Base-by-base conservation (phyloP, 2,797 vertebrate genomes). In the Cynopterus sphinx region DNA sequence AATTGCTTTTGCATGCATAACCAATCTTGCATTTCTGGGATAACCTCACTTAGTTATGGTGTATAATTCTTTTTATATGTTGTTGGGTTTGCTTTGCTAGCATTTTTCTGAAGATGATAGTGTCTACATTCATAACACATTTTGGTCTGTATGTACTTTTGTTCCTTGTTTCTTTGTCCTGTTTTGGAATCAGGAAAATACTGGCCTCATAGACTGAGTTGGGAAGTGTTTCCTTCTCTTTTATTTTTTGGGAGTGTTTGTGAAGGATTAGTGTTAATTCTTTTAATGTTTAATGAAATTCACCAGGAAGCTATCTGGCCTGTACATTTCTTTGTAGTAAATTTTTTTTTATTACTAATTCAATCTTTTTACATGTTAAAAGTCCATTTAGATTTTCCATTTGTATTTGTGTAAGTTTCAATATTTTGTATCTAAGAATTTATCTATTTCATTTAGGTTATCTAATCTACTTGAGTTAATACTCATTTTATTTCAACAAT, bases 331-430 rank as follows among this genome's bases (percentile, higher is more conserved):
- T 67, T 81, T 65, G 65, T 63, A 39, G 3, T 67, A 74, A 11
- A 9, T 1, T 87, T 61, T 73, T 73, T 24, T 81, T 82, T 31
- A 65, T 79, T 36, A 90, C 19, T 63, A 86, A 79, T 79, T 63
- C 55, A 90, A 49, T 65, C 26, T 65, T 51, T 91, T 95, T 73
- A 65, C 8, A n/a, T 91, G 33, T 39, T 93, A 43, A 87, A 84
- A 49, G 49, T 90, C n/a, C 53, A 46, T 55, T 86, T 36, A 73
- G 7, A 73, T 46, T 59, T 85, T 33, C 19, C 22, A 73, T 71
- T 77, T 86, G 8, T 33, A 67, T 68, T 71, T 71, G 2, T 70
- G 61, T 84, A 6, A 86, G 17, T 65, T 82, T 65, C 46, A 86
- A 7, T 86, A 73, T 57, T 78, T 71, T 65, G 1, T 55, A 28